Conservation (phyloP, 2,113 vertebrate species). For the Rhegmatorhina hoffmannsi region DNA sequence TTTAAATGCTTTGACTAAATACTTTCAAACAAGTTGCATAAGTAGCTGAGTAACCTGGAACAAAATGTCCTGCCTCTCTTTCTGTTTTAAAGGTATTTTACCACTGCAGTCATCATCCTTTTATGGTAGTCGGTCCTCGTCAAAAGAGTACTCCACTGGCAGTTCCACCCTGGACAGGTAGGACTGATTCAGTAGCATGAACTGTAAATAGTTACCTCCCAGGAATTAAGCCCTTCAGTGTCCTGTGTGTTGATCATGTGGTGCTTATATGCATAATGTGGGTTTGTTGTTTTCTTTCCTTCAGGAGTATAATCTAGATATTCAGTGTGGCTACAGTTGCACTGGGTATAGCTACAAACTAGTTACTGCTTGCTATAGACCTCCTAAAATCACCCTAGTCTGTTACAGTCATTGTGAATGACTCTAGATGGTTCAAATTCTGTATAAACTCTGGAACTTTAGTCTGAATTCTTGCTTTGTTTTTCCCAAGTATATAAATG, state of each 20-base stretch:
- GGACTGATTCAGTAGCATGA: neutral
- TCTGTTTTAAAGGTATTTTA: slow-evolving; percentile 77
- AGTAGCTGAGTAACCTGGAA: neutral
- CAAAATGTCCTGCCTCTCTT: neutral
- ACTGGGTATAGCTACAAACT: neutral
- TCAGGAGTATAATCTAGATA: neutral
- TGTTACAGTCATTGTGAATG: neutral
- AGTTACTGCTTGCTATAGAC: neutral
- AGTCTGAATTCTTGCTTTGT: neutral
- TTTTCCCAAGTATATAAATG: neutral
- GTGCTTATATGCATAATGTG: neutral
- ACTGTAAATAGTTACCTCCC: neutral
- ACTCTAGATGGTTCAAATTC: neutral
- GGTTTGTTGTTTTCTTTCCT: neutral
- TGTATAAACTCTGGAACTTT: neutral
- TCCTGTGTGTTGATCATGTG: neutral
- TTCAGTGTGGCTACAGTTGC: neutral
- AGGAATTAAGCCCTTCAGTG: neutral
- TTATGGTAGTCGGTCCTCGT: slow-evolving; percentile 84
- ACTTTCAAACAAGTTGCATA: neutral
- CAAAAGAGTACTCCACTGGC: slow-evolving; percentile 87
- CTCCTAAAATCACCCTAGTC: neutral
- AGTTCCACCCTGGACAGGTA: slow-evolving; percentile 90
- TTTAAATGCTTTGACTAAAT: neutral
- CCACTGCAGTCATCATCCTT: slow-evolving; percentile 93